These are phyloP conservation scores for Grus americana DNA, from an alignment of 2,113 vertebrate genomes.

Conservation along the genomic window DNA sequence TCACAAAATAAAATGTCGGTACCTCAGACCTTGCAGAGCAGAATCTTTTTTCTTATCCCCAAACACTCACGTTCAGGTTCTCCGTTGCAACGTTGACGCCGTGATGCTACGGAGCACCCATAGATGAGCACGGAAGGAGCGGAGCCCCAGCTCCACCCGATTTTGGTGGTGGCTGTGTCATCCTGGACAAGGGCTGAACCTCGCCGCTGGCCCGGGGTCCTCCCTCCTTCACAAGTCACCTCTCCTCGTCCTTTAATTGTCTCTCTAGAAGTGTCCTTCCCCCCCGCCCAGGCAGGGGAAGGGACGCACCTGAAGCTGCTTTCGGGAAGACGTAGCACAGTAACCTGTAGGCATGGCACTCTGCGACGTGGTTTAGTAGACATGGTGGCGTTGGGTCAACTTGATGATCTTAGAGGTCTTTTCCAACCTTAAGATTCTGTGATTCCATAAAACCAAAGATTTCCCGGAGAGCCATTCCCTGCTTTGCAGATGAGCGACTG, in stretches of 20 bases:
- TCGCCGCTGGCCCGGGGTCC: neutral
- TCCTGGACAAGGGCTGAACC: neutral
- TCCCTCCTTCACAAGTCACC: neutral
- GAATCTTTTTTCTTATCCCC: too few relatives aligned
- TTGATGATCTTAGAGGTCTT: too few relatives aligned
- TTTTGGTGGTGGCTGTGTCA: neutral
- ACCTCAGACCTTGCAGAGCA: neutral
- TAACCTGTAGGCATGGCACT: too few relatives aligned
- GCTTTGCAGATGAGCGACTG: neutral
- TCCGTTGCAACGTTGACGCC: accelerated
- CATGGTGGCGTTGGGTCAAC: too few relatives aligned
- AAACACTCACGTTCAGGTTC: accelerated
- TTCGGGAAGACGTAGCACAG: neutral
- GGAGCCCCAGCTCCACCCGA: neutral
- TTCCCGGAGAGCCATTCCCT: neutral
- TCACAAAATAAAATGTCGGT: neutral
- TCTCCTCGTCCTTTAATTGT: neutral
- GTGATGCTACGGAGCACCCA: accelerated
- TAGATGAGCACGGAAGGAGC: neutral
- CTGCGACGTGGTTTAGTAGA: too few relatives aligned
- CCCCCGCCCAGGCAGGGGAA: neutral
- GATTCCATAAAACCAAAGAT: too few relatives aligned
- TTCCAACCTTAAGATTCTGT: too few relatives aligned
- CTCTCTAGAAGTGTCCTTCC: neutral
- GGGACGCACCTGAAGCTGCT: neutral